These are phyloP conservation scores for Orius insidiosus DNA, from an alignment of 1,140 invertebrate genomes.

Conservation along the genomic window DNA sequence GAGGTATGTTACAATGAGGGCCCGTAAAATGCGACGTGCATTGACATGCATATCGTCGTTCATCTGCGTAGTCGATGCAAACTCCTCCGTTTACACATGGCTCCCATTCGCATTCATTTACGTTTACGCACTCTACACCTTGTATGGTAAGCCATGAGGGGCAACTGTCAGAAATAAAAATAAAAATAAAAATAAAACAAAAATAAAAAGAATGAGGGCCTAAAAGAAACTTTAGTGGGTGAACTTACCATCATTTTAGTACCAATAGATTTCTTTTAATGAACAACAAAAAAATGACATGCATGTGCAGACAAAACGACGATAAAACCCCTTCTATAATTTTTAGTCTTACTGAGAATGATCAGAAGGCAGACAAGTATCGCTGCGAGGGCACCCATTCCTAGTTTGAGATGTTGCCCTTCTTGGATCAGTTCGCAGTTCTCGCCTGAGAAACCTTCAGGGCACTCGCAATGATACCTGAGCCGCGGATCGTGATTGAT, in stretches of 20 bases:
- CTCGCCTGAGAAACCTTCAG: constrained; percentile 79
- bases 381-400: constrained; percentile 82
- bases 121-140: constrained; percentile 46
- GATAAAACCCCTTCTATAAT: not conserved
- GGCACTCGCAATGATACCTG: constrained; percentile 69
- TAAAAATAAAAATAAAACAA: constrained; percentile 6
- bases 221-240: no score
- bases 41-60: constrained; percentile 51
- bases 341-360: constrained; percentile 67
- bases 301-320: not conserved
- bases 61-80: constrained; percentile 48
- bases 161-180: constrained; percentile 34
- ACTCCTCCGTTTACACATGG: constrained; percentile 57
- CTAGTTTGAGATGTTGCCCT: constrained; percentile 77
- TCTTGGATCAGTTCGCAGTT: constrained; percentile 86
- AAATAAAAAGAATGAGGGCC: no score
- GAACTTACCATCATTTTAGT: no score
- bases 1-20: constrained; percentile 52
- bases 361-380: constrained; percentile 86
- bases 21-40: constrained; percentile 60
- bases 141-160: constrained; percentile 43
- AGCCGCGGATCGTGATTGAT: constrained; percentile 73
- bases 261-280: no score
- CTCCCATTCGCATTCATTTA: constrained; percentile 51
- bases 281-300: no score